Evolutionary conservation across 2,888 invertebrate species (phyloP).

Genomic region (Phrixothrix hirtus): DNA sequence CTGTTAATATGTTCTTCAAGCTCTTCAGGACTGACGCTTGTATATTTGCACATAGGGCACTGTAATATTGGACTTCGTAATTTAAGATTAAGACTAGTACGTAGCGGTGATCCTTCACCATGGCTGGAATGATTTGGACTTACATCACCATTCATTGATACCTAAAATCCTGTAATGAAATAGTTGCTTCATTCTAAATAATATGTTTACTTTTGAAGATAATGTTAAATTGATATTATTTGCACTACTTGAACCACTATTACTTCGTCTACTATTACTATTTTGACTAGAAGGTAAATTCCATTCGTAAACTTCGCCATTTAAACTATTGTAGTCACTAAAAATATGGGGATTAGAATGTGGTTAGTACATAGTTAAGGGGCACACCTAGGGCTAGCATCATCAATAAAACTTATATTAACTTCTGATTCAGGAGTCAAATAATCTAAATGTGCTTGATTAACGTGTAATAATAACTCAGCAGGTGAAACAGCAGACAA

Average conservation of each 20-base stretch:
- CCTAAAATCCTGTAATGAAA: slow-evolving; percentile 36
- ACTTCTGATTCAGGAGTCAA: slow-evolving; percentile 76
- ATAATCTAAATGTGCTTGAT: slow-evolving; percentile 82
- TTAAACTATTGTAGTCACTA: slow-evolving; percentile 46
- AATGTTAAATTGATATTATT: slow-evolving; percentile 54
- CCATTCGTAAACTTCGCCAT: slow-evolving; percentile 23
- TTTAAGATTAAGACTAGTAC: slow-evolving; percentile 72
- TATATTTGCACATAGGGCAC: slow-evolving; percentile 79
- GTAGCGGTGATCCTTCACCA: slow-evolving; percentile 74
- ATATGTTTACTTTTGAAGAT: slow-evolving; percentile 49
- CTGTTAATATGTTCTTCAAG: slow-evolving; percentile 81
- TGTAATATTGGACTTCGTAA: slow-evolving; percentile 62
- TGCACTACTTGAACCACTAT: slow-evolving; percentile 39
- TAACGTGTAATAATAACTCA: slow-evolving; percentile 78
- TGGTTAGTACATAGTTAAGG: too few relatives aligned
- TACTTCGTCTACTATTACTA: slow-evolving; percentile 25
- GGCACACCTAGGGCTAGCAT: slow-evolving; percentile 58
- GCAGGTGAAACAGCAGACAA: slow-evolving; percentile 72
- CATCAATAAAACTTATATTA: slow-evolving; percentile 77
- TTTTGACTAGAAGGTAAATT: slow-evolving; percentile 29
- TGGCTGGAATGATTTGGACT: slow-evolving; percentile 57
- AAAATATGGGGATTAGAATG: too few relatives aligned
- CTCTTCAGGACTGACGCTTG: slow-evolving; percentile 71
- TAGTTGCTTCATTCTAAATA: too few relatives aligned
- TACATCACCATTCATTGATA: slow-evolving; percentile 53